Conservation (phyloP, 35 echinoderm and acorn worm genomes). For the Holothuria glaberrima region DNA sequence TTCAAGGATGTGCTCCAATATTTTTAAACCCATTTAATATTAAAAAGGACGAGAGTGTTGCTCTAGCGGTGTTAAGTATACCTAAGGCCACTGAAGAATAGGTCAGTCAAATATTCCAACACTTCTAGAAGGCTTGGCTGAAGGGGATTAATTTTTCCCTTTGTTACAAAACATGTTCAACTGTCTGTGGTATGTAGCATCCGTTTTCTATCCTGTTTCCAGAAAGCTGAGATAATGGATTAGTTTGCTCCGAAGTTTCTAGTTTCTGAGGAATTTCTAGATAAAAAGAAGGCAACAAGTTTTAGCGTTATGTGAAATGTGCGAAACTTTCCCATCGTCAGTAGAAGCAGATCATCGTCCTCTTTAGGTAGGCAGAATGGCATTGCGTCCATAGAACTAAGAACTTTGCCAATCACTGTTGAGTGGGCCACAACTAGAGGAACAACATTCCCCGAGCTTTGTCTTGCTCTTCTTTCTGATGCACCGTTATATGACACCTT, state of each 20-base stretch:
- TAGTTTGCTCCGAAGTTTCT: not conserved
- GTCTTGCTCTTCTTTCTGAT: constrained; percentile 45
- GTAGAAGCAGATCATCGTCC: not conserved
- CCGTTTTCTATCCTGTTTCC: not conserved
- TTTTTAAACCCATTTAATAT: not conserved
- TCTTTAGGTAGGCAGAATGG: not conserved
- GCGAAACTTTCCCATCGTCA: not conserved
- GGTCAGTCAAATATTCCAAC: not conserved
- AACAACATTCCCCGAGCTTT: constrained; percentile 4
- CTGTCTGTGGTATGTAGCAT: not conserved
- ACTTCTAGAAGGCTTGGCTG: too few relatives aligned
- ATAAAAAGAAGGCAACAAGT: not conserved
- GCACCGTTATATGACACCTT: not conserved
- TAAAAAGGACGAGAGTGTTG: too few relatives aligned
- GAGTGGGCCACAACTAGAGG: constrained; percentile 38
- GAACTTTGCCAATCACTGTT: not conserved
- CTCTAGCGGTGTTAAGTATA: too few relatives aligned
- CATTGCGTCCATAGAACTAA: not conserved
- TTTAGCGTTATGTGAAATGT: not conserved
- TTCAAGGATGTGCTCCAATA: not conserved
- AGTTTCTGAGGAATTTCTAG: not conserved
- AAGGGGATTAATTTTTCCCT: not conserved
- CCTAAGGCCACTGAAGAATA: not conserved
- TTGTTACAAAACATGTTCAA: too few relatives aligned
- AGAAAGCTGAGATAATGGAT: not conserved